Evolutionary conservation across 2,888 invertebrate species (phyloP).

Genomic region (Stenolophus ochropezus): DNA sequence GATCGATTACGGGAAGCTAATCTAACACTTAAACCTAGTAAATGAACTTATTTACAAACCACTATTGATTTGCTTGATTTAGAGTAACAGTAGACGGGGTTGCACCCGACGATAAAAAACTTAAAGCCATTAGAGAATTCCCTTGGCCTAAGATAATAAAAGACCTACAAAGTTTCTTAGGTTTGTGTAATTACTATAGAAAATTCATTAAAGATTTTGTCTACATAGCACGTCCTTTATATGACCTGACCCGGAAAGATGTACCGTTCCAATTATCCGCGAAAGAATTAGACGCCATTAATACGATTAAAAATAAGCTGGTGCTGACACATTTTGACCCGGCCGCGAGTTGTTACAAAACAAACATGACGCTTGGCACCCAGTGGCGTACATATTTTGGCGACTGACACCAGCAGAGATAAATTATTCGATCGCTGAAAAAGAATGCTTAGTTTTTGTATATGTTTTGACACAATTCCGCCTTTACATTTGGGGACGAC

Average conservation of each 20-base stretch:
- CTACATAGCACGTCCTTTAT: not conserved
- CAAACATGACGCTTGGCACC: constrained; percentile 66
- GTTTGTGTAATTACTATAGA: no score
- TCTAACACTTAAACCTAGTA: no score
- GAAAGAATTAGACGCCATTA: constrained; percentile 60
- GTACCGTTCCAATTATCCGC: constrained; percentile 58
- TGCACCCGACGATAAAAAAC: no score
- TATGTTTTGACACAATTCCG: not conserved
- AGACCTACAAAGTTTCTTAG: no score
- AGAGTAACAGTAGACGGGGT: constrained; percentile 25
- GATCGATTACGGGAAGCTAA: no score
- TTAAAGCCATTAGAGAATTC: no score
- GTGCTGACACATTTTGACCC: constrained; percentile 65
- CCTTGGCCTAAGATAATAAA: constrained; percentile 53
- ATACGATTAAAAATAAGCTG: constrained; percentile 48
- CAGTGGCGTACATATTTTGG: no score
- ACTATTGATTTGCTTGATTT: no score
- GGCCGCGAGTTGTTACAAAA: constrained; percentile 67
- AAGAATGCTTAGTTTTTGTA: constrained; percentile 14
- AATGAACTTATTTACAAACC: no score
- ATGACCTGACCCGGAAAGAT: constrained; percentile 28
- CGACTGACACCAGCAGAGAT: constrained; percentile 48
- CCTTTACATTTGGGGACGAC: not conserved
- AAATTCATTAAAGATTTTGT: no score
- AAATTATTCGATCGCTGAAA: constrained; percentile 53